phyloP scores from a whole-genome alignment of 2,888 invertebrate species.

The Mechanitis messenoides region DNA sequence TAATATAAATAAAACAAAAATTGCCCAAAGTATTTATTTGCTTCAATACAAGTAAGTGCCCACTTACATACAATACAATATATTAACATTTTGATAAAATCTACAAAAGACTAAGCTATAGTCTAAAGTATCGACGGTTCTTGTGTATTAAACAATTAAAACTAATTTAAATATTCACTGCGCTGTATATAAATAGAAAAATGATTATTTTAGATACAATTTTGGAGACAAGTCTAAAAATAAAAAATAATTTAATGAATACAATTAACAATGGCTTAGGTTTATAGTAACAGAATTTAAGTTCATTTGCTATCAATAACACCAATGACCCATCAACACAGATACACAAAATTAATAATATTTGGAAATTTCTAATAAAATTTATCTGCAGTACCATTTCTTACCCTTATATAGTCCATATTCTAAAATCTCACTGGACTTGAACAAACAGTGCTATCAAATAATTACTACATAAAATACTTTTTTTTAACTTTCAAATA shows the following conservation, averaged over 20 bases:
- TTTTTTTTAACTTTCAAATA: background rate
- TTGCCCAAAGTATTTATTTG: conserved; percentile 22
- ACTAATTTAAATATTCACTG: background rate
- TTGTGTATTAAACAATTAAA: background rate
- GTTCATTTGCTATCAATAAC: background rate
- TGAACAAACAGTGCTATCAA: background rate
- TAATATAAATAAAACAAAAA: conserved; percentile 16
- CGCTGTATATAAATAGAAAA: too few species aligned
- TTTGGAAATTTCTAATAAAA: background rate
- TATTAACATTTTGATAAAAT: conserved; percentile 3
- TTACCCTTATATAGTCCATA: too few species aligned
- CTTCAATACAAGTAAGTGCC: conserved; percentile 22
- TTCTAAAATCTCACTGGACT: too few species aligned
- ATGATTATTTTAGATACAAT: too few species aligned
- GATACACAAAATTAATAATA: background rate
- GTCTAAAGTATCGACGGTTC: background rate
- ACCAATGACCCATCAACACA: background rate
- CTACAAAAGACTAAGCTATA: background rate
- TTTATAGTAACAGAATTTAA: too few species aligned
- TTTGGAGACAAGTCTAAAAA: too few species aligned
- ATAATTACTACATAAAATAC: background rate
- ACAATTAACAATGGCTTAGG: too few species aligned
- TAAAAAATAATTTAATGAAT: too few species aligned
- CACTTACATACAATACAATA: conserved; percentile 16
- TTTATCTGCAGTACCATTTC: background rate